phyloP scores from a whole-genome alignment of 2,888 invertebrate genomes.

The Mactromeris polynyma region DNA sequence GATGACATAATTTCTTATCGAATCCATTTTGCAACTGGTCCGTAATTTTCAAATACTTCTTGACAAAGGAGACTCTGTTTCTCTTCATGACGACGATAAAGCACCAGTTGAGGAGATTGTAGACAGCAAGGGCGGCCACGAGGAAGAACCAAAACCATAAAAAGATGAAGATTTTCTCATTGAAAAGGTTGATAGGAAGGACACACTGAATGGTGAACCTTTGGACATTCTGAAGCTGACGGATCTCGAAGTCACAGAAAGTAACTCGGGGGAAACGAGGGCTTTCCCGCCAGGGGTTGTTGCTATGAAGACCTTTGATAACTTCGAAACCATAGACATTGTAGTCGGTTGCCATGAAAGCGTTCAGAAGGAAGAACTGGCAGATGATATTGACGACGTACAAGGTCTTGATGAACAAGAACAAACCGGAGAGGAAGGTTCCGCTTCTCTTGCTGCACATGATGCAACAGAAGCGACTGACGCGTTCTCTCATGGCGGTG shows the following conservation, averaged over 20 bases:
- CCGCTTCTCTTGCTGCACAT: constrained; percentile 83
- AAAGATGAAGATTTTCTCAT: constrained; percentile 84
- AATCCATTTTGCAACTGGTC: constrained; percentile 77
- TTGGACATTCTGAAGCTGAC: constrained; percentile 82
- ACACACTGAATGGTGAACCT: constrained; percentile 82
- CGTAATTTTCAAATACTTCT: constrained; percentile 80
- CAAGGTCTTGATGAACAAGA: constrained; percentile 81
- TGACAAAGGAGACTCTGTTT: constrained; percentile 76
- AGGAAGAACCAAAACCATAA: constrained; percentile 83
- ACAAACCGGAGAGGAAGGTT: constrained; percentile 82
- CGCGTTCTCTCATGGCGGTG: constrained; percentile 76
- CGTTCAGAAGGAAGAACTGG: constrained; percentile 85
- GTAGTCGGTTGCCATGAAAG: constrained; percentile 82
- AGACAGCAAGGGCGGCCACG: constrained; percentile 73
- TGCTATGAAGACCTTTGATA: constrained; percentile 70
- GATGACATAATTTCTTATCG: constrained; percentile 77
- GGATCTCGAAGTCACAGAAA: constrained; percentile 83
- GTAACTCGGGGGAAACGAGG: constrained; percentile 80
- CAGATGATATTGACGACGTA: constrained; percentile 84
- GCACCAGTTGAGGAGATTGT: constrained; percentile 77
- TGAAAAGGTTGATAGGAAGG: constrained; percentile 83
- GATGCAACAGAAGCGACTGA: constrained; percentile 78
- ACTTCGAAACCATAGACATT: constrained; percentile 83
- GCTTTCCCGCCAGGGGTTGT: constrained; percentile 75
- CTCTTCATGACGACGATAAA: constrained; percentile 76